Conservation (phyloP, 2,888 invertebrate genomes). For the Eristalinus sepulchralis region DNA sequence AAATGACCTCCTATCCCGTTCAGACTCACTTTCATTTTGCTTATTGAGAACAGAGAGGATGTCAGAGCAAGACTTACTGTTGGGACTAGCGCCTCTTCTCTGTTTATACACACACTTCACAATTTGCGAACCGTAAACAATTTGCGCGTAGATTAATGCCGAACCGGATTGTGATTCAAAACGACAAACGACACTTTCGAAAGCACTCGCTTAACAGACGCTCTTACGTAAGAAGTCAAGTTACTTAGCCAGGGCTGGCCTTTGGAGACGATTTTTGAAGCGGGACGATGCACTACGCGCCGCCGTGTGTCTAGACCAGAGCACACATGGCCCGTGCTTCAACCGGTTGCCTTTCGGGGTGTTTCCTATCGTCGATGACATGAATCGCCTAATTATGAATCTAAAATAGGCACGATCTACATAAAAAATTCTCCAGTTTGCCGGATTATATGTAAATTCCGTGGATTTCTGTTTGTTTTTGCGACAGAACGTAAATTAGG, state of each 20-base stretch:
- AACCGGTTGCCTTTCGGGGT: background rate
- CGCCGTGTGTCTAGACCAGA: background rate
- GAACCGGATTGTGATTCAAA: background rate
- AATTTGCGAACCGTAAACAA: background rate
- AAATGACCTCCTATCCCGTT: background rate
- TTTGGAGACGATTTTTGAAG: too few relatives aligned
- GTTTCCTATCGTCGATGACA: background rate
- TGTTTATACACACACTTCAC: background rate
- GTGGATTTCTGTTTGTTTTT: too few relatives aligned
- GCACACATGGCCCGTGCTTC: background rate
- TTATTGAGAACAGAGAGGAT: background rate
- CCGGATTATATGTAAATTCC: too few relatives aligned
- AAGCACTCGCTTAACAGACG: background rate
- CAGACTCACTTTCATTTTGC: constrained; percentile 14
- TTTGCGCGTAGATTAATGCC: background rate
- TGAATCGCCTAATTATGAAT: background rate
- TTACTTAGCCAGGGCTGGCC: too few relatives aligned
- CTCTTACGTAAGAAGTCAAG: background rate
- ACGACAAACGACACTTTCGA: background rate
- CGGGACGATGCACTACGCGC: background rate
- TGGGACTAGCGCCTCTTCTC: background rate
- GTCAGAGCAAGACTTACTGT: background rate
- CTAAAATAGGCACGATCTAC: background rate
- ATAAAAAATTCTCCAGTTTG: too few relatives aligned
- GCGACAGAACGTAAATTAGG: too few relatives aligned